Base-by-base conservation (phyloP, 2,113 vertebrate genomes). In the Syngnathoides biaculeatus region DNA sequence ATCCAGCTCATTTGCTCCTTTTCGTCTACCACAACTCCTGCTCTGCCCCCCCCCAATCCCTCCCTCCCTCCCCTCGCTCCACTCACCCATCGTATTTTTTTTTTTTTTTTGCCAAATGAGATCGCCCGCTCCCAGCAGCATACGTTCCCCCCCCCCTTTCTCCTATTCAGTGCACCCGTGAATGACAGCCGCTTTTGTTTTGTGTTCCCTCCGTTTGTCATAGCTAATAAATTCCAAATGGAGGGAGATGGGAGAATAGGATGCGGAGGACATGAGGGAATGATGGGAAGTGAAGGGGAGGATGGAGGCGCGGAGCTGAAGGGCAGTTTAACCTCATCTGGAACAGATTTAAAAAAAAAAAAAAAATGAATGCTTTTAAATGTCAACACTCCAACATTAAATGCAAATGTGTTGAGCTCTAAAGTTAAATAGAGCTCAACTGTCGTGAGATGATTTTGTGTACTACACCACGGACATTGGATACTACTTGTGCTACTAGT, bases 41-140 rank as follows among this genome's bases (percentile, higher is more conserved):
- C 0, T 57, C 58, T 26, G n/a, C 30, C 6, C 30, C 30, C 1
- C 30, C 30, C 6, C 30, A 3, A 13, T 8, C 20, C 19, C 17
- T 30, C 14, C n/a, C 45, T 57, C 48, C 20, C 0, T 52, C 43
- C 20, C 0, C 60, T 42, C 38, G 48, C 48, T 74, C 39, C 11
- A 10, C 43, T 61, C 65, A 39, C 64, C 68, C n/a, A 9, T 80
- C 43, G 53, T 61, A 48, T 43, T n/a, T 81, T 40, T 38, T 66
- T 72, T 19, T 64, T 75, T 55, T 22, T 81, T 80, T 78, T 75
- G 64, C 64, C 62, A 75, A 86, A 78, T 85, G 77, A 81, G 76
- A 78, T 56, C 27, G 38, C 55, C 42, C 0, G 26, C 56, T 80
- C 42, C n/a, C 15, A 30, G 19, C 47, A 53, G 64, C 56, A 50